Base-by-base conservation (phyloP, 2,888 invertebrate species). In the Epistrophe eligans region DNA sequence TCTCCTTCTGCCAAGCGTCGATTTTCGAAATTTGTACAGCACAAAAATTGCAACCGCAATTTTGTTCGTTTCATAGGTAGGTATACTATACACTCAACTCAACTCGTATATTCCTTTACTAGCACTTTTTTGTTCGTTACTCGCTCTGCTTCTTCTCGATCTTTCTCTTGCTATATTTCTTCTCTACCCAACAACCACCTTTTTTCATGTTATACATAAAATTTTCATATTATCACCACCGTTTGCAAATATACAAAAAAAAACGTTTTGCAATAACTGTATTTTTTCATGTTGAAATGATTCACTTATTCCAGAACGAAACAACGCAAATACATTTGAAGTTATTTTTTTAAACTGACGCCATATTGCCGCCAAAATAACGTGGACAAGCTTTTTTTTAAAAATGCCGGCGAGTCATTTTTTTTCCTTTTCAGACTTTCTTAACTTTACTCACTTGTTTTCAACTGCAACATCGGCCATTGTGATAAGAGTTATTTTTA, bases 401-500 rank as follows among this genome's bases (percentile, higher is more conserved):
- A 57, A 79, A 64, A 45, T 70, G 62, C 50, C 85, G 73, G 81
- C 84, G 81, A 62, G 62, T 43, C 62, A 72, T 84, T 79, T 57
- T 71, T 67, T 76, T 76, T 28, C 28, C 9, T 58, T 50, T 43
- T n/a, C 38, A 60, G 60, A 40, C 19, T 40, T 7, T 11, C 11
- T 15, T 74, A 76, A 77, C 55, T 89, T 88, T 92, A 92, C 92
- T 92, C 92, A 92, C 92, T 92, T 92, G 89, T 92, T 92, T 91
- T 92, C 92, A 89, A 92, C 92, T 91, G 92, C 92, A 91, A 92
- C 91, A 92, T 93, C 93, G 89, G 93, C 93, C 93, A 93, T 93
- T 92, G 92, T 93, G 90, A 90, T 89, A 89, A 66, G 15, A 74
- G 66, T 74, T 88, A 80, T 83, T 71, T 73, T 84, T 89, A 82